Base-by-base conservation (phyloP, 1,140 invertebrate genomes). In the Hermetia illucens region DNA sequence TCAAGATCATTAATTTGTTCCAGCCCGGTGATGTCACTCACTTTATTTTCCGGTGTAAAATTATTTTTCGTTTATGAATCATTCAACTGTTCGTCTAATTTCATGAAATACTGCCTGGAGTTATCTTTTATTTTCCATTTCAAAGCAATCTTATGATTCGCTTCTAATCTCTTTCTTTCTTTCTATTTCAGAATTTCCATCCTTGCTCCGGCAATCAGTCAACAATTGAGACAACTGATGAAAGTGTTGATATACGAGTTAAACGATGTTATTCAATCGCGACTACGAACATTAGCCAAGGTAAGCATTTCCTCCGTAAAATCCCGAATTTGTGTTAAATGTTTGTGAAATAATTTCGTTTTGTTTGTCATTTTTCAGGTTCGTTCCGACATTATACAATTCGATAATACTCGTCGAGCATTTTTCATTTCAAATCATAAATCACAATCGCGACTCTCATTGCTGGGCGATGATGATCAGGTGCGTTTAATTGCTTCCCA, bases 371-470 rank as follows among this genome's bases (percentile, higher is more conserved):
- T 38, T 10, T 34, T 47, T 29, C 18, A 55, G 54, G 33, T 51
- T 53, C 22, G 39, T 47, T 31, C 49, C 42, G 21, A 44, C 45
- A 5, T 39, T 58, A 33, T 45, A 57, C 45, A 46, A 43, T 25
- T 49, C 13, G 13, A 9, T 27, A 9, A 27, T 27, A 9, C 13
- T 27, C 24, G 13, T 27, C 13, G 8, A 9, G 8, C 24, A 27
- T 27, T 27, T 27, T 27, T 27, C 24, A 27, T 27, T 27, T 27
- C 24, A n/a, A n/a, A n/a, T n/a, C n/a, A n/a, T n/a, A n/a, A n/a
- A n/a, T 27, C 13, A 27, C 13, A 27, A 27, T 27, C 24, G 24
- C 13, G 24, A 27, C 13, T 27, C 8, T 27, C 13, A 9, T 27
- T 8, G 8, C 8, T 8, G 13, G 13, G 13, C 24, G 8, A 9